Percentiles rank a stretch among this genome's conserved stretches.
Conservation (phyloP, 2,113 vertebrate genomes). For the Corvus hawaiiensis region DNA sequence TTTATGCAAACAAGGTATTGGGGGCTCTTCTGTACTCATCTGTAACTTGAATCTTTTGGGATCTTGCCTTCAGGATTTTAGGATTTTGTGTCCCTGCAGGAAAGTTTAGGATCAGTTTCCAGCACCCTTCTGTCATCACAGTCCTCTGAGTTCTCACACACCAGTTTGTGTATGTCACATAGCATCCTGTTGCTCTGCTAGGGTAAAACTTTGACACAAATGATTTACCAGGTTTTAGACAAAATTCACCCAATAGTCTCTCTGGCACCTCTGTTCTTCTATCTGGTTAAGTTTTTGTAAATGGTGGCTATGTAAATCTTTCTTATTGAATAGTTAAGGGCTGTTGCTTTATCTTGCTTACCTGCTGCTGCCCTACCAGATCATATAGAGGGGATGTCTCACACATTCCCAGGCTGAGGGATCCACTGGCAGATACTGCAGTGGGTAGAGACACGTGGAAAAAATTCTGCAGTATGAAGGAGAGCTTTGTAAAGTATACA, state of each 20-base stretch:
- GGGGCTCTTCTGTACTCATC: not conserved
- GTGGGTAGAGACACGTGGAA: not conserved
- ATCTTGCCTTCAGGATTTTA: not conserved
- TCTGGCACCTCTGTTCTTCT: not conserved
- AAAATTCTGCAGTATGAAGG: not conserved
- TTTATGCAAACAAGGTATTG: not conserved
- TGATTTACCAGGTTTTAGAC: not conserved
- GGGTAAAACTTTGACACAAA: not conserved
- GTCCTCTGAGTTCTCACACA: not conserved
- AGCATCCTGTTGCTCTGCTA: rapidly evolving
- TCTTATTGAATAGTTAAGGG: not conserved
- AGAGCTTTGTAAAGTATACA: not conserved
- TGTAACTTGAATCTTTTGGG: not conserved
- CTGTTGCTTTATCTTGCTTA: not conserved
- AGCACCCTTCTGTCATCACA: not conserved
- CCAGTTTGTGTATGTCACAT: not conserved
- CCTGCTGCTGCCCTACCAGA: not conserved
- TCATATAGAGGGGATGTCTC: not conserved
- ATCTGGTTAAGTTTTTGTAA: not conserved
- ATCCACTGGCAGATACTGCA: not conserved
- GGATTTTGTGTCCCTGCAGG: not conserved
- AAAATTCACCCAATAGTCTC: not conserved
- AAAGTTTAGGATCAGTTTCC: not conserved
- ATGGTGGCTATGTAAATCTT: not conserved
- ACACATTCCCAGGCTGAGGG: not conserved